Conservation (phyloP, 2,888 invertebrate genomes). For the Calameuta pallipes region DNA sequence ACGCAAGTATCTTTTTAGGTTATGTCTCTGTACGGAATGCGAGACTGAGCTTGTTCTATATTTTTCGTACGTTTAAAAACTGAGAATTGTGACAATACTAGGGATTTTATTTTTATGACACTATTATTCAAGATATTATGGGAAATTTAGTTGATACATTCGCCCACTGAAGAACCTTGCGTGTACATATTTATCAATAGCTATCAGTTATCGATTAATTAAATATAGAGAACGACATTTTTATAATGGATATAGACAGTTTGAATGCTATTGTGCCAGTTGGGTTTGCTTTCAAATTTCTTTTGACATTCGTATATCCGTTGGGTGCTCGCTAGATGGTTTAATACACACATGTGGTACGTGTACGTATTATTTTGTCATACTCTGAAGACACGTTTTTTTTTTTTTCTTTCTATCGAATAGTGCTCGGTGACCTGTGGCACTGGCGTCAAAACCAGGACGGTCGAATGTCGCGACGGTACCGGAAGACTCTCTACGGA, state of each 20-base stretch:
- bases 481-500: slow-evolving; percentile 62
- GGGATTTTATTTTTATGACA: no score
- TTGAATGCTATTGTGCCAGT: not conserved
- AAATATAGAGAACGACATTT: not conserved
- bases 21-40: no score
- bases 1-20: no score
- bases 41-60: no score
- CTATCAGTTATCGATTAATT: not conserved
- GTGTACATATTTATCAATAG: not conserved
- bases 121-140: no score
- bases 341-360: not conserved
- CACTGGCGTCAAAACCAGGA: slow-evolving; percentile 84
- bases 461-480: slow-evolving; percentile 80
- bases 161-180: not conserved
- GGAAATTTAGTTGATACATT: not conserved
- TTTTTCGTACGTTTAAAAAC: no score
- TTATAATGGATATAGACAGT: not conserved
- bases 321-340: not conserved
- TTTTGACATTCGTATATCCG: not conserved
- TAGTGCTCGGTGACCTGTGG: slow-evolving; percentile 96
- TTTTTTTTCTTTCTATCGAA: slow-evolving; percentile 26
- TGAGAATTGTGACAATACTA: no score
- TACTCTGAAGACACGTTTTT: not conserved
- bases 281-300: not conserved
- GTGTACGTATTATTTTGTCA: not conserved